Percentiles rank a stretch among this genome's conserved stretches.
Evolutionary conservation across 2,797 vertebrate genomes (phyloP).

Genomic region (Sternarchorhynchus goeldii): DNA sequence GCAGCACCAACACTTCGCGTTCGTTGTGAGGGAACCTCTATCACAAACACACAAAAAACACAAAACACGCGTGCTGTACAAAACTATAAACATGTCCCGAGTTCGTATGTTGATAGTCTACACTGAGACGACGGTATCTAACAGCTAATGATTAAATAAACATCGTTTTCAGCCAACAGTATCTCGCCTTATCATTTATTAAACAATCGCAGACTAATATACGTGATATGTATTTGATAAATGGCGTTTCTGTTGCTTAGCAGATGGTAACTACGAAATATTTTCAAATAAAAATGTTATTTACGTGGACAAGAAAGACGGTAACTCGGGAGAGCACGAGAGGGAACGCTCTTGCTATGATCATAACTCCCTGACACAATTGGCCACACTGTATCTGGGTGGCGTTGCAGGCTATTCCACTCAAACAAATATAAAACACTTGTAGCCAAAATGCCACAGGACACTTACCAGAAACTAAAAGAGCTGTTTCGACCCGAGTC

Average conservation of each 20-base stretch:
- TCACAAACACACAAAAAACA: neutral
- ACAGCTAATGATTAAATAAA: neutral
- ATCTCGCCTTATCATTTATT: neutral
- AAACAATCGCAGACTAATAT: neutral
- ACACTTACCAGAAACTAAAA: slow-evolving; percentile 59
- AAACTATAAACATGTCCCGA: neutral
- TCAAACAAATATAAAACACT: neutral
- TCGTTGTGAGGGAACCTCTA: neutral
- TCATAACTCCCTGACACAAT: neutral
- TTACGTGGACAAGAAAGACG: neutral
- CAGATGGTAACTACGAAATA: too few species aligned
- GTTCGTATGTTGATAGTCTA: neutral
- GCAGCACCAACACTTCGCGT: neutral
- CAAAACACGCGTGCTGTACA: neutral
- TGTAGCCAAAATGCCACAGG: neutral
- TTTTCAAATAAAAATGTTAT: neutral
- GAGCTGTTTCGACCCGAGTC: slow-evolving; percentile 53
- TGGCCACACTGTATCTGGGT: slow-evolving; percentile 1
- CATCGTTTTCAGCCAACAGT: neutral
- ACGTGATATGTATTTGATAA: neutral
- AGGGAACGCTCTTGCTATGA: neutral
- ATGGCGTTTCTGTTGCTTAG: too few species aligned
- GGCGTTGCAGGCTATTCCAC: neutral
- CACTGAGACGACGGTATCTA: neutral
- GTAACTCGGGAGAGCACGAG: neutral